Evolutionary conservation across 2,113 vertebrate genomes (phyloP), one percentile per base, ranked within the genome.

Genomic region (Calonectris borealis): DNA sequence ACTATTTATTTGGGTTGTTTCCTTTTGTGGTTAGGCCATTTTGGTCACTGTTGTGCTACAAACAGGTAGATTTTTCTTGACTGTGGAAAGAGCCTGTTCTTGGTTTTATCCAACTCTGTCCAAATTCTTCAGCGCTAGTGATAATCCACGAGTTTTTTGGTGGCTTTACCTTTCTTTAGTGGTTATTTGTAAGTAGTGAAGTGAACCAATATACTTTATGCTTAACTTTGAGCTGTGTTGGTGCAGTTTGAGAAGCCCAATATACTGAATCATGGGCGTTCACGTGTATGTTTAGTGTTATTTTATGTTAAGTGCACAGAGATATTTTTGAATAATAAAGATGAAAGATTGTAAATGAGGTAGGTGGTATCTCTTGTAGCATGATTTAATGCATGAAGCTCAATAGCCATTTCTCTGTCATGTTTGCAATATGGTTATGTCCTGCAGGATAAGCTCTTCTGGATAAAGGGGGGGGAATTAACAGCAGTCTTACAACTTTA

Each of bases 101-200:
- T 76, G 27, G 10, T 49, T 86, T 93, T 76, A 72, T 36, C 20
- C n/a, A 76, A 5, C 22, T 86, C 13, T 86, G 27, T 51, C 57
- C 26, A 18, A 55, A 66, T 29, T 57, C 54, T 48, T 61, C 16
- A 10, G 36, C 0, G 0, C 22, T 69, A 17, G 19, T 64, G 60
- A 49, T 32, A 75, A 77, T 15, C 24, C 12, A 11, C 0, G 0
- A 57, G 36, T 11, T 18, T 26, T 68, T 46, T 44, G 12, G 11
- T 5, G 3, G 5, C 13, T 86, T 78, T 76, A 22, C 9, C 31
- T 49, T 78, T 71, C 21, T 52, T 34, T 25, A 46, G 16, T 31
- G 66, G 38, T 2, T 79, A 25, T 64, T 83, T 62, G 3, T 58
- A 24, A 68, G 13, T 16, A 32, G 19, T 29, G 27, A 58, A 66